Evolutionary conservation across 2,797 vertebrate species (phyloP).

Genomic region (Loris lydekkerianus): DNA sequence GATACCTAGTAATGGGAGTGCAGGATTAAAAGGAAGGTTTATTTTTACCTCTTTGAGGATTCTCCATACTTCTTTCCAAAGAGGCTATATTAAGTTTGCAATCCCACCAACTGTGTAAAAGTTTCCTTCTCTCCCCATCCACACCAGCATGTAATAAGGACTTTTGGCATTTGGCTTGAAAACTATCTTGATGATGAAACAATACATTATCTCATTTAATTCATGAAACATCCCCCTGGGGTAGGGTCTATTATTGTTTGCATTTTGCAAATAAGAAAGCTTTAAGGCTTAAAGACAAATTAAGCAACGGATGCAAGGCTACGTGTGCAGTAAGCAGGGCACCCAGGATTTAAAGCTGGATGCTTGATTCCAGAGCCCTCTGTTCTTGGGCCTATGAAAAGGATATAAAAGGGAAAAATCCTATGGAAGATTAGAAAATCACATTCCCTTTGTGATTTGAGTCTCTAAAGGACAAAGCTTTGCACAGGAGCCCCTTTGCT

Average conservation of each 20-base stretch:
- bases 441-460: background rate
- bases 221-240: background rate
- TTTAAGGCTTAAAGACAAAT: background rate
- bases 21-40: no score
- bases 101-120: no score
- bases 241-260: slow-evolving; percentile 2
- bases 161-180: slow-evolving; percentile 17
- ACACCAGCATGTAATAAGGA: background rate
- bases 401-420: background rate
- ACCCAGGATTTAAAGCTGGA: slow-evolving; percentile 26
- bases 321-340: background rate
- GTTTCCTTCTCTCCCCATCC: no score
- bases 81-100: no score
- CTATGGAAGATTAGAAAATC: background rate
- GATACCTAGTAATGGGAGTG: no score
- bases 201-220: background rate
- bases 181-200: background rate
- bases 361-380: background rate
- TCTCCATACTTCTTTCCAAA: no score
- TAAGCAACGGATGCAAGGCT: background rate
- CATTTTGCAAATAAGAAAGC: slow-evolving; percentile 21
- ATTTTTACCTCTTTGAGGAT: no score
- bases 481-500: background rate
- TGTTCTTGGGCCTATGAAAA: background rate
- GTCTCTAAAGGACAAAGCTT: background rate